Percentiles rank a stretch among this genome's conserved stretches.
Conservation (phyloP, 2,888 invertebrate species). For the Apantesis nais region DNA sequence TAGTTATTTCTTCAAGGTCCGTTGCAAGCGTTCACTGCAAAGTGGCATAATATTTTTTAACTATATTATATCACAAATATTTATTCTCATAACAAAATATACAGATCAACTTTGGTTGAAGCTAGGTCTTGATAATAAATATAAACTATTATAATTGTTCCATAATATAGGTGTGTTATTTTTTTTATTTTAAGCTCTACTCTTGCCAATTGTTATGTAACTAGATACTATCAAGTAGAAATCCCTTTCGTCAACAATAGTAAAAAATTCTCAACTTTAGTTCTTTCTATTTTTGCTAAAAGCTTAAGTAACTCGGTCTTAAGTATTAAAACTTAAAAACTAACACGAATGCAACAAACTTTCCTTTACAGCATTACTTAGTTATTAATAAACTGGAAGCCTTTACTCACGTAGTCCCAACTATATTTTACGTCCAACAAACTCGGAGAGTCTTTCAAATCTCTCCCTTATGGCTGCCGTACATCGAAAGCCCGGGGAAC, state of each 20-base stretch:
- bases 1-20: conserved; percentile 4
- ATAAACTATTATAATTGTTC: not conserved
- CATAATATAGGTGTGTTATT: not conserved
- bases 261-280: not conserved
- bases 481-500: conserved; percentile 70
- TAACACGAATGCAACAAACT: conserved; percentile 17
- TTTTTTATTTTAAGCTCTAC: not conserved
- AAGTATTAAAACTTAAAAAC: conserved; percentile 9
- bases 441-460: conserved; percentile 44
- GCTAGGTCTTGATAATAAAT: not conserved
- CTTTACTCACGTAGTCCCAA: conserved; percentile 19
- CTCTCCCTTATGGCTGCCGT: conserved; percentile 59
- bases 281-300: not conserved
- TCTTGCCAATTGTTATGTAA: not conserved
- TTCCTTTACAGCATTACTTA: conserved; percentile 20
- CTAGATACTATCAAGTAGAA: not conserved
- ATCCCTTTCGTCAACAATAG: not conserved
- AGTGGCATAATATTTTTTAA: not conserved
- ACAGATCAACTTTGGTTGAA: not conserved
- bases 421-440: conserved; percentile 30
- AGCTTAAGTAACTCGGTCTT: not conserved
- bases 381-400: conserved; percentile 24
- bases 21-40: not conserved
- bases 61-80: not conserved
- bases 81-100: not conserved